Base-by-base conservation (phyloP, 2,797 vertebrate genomes). In the Bryconaethiops microstoma region DNA sequence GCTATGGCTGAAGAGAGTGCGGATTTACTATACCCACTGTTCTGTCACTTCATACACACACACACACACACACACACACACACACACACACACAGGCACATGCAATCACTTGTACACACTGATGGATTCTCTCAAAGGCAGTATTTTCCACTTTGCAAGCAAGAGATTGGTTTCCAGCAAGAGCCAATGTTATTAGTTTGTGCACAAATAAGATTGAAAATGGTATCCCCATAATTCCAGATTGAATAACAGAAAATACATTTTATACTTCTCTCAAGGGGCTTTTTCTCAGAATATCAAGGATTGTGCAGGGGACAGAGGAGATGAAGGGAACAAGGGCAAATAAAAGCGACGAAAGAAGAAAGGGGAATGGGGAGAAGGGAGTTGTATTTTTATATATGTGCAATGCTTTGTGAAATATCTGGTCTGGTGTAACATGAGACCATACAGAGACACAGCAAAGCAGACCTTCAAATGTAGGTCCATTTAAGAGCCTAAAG, bases 141-240 rank as follows among this genome's bases (percentile, higher is more conserved):
- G 80, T 73, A 84, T 84, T 87, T 87, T 87, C 82, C 76, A 80
- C 82, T 83, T 81, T 83, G 80, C 79, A 82, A 83, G 78, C 79
- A 77, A 76, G 78, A 87, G 82, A 87, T 86, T 87, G 86, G 78
- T 85, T 85, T 86, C 73, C 78, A 79, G 80, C 76, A 76, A 83
- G 82, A 83, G 77, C 78, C 77, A 74, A 84, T 70, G 77, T 84
- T 87, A 86, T 88, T 84, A 87, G 78, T 84, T 86, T 84, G 74
- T 82, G 84, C 79, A 82, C 84, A 88, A 83, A 87, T 87, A 89
- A 84, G 78, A 83, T 80, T 82, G 83, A 84, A 87, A 88, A 87
- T 80, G 80, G 74, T 83, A 86, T 81, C 78, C 69, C 78, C 70
- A 82, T 86, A 88, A 88, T 87, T 86, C 68, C 75, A 85, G 86